phyloP scores from a whole-genome alignment of 1,140 invertebrate genomes.

The Vanessa atalanta region DNA sequence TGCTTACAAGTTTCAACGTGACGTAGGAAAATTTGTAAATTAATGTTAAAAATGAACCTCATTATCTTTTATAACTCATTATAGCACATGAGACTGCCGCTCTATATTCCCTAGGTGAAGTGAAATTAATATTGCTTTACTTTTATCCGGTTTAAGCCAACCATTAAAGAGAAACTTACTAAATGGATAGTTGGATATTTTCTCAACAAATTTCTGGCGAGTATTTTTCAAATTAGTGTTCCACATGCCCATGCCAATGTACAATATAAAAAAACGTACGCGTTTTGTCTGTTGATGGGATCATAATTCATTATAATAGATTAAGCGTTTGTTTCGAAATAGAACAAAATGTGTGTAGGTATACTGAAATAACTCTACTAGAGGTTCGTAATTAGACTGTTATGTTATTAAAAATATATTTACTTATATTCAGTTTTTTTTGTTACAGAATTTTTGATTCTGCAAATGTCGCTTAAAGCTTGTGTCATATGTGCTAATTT shows the following conservation, averaged over 20 bases:
- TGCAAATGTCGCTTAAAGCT: no score
- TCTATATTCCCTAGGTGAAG: conserved; percentile 20
- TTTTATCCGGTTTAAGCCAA: conserved; percentile 15
- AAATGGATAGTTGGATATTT: conserved; percentile 7
- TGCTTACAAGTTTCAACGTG: conserved; percentile 1
- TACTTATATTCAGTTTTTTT: no score
- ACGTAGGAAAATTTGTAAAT: conserved; percentile 1
- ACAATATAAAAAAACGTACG: no score
- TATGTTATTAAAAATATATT: no score
- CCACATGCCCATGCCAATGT: background rate
- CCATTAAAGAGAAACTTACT: conserved; percentile 11
- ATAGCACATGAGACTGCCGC: conserved; percentile 6
- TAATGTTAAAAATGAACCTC: conserved; percentile 19
- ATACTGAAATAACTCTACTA: no score
- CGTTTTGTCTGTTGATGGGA: no score
- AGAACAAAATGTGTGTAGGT: no score
- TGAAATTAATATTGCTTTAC: conserved; percentile 27
- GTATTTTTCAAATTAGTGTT: background rate
- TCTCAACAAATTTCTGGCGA: background rate
- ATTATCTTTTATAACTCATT: conserved; percentile 30
- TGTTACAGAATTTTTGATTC: no score
- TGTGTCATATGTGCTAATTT: no score
- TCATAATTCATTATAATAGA: no score
- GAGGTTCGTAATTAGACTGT: no score
- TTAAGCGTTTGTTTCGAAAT: no score